A percentile compares a stretch with the other conserved stretches of the same genome.
phyloP scores from a whole-genome alignment of 2,888 invertebrate species.

The Coelopa pilipes region DNA sequence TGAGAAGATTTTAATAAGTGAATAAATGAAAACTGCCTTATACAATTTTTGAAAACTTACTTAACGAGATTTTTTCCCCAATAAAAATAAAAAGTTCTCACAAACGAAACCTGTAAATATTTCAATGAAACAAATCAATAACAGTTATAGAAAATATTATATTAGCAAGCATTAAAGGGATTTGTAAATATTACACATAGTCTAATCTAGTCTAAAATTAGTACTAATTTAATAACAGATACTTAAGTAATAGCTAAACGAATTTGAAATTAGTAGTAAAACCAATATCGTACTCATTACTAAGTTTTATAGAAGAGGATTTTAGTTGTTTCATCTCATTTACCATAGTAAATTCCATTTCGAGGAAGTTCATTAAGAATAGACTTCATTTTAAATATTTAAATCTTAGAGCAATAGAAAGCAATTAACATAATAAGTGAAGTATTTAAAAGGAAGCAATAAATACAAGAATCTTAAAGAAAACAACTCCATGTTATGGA shows the following conservation, averaged over 20 bases:
- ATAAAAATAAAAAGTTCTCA: not conserved
- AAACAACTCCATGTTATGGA: constrained; percentile 15
- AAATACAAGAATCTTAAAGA: not conserved
- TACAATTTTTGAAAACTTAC: constrained; percentile 33
- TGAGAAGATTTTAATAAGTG: too few species aligned
- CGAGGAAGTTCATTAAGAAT: too few species aligned
- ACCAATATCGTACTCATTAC: not conserved
- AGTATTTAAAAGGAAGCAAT: constrained; percentile 23
- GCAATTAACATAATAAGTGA: constrained; percentile 20
- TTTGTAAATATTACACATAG: constrained; percentile 20
- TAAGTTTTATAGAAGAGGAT: not conserved
- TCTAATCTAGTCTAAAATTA: constrained; percentile 23
- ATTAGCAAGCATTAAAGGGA: not conserved
- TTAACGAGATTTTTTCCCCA: not conserved
- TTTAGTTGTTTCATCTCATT: not conserved
- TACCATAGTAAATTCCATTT: too few species aligned
- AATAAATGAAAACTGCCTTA: constrained; percentile 54
- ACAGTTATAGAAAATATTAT: not conserved
- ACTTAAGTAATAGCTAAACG: constrained; percentile 30
- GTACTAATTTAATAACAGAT: constrained; percentile 7
- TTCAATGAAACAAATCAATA: not conserved
- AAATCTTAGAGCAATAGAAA: constrained; percentile 24
- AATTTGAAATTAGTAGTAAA: constrained; percentile 32
- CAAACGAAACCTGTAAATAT: constrained; percentile 8
- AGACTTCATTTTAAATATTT: too few species aligned